Evolutionary conservation across 2,797 vertebrate genomes (phyloP).

Genomic region (Chromobotia macracanthus): DNA sequence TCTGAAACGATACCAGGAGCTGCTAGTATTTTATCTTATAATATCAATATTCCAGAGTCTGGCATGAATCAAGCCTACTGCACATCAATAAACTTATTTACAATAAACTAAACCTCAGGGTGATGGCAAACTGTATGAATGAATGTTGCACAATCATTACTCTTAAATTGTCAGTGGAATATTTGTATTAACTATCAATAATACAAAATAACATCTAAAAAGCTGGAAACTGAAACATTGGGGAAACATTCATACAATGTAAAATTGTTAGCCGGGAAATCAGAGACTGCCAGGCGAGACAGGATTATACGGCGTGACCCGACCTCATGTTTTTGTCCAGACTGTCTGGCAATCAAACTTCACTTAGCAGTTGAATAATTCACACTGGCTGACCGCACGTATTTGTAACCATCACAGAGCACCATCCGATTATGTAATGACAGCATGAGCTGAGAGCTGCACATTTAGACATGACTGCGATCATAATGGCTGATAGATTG

Average conservation of each 20-base stretch:
- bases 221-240: too few relatives aligned
- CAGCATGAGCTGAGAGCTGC: neutral
- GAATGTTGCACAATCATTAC: too few relatives aligned
- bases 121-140: neutral
- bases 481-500: too few relatives aligned
- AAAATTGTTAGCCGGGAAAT: neutral
- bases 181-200: too few relatives aligned
- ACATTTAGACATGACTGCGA: neutral
- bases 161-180: too few relatives aligned
- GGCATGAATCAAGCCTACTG: neutral
- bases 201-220: too few relatives aligned
- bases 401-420: conserved; percentile 1
- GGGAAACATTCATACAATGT: too few relatives aligned
- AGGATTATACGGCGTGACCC: neutral
- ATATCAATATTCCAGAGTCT: too few relatives aligned
- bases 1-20: too few relatives aligned
- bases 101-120: neutral
- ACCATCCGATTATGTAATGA: neutral
- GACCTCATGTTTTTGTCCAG: conserved; percentile 19
- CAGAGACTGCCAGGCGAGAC: neutral
- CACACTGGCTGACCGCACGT: conserved; percentile 5
- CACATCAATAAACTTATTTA: neutral
- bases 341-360: conserved; percentile 37
- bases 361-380: conserved; percentile 48
- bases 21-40: too few relatives aligned